Evolutionary conservation across 2,113 vertebrate genomes (phyloP).

Genomic region (Cheirogaleus medius): DNA sequence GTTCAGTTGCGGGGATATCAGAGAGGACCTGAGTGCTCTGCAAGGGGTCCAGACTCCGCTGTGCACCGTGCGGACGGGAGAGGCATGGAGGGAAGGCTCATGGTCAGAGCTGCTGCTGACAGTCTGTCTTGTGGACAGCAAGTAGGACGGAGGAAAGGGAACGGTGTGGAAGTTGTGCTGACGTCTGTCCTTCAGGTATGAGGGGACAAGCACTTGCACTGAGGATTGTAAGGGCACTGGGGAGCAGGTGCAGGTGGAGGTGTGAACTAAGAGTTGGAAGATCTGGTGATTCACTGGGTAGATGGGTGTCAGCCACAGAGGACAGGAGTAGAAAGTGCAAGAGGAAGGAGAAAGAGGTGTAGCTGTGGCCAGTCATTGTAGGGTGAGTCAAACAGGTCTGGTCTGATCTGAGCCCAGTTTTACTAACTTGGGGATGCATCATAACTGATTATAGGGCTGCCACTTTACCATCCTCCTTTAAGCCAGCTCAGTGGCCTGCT

Average conservation of each 20-base stretch:
- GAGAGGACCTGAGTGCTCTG: neutral
- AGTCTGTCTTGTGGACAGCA: neutral
- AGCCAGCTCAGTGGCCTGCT: neutral
- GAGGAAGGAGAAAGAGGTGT: neutral
- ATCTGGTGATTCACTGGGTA: neutral
- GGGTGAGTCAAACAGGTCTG: neutral
- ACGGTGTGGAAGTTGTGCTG: neutral
- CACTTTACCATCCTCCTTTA: neutral
- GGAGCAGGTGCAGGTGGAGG: neutral
- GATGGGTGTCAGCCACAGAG: fast-evolving
- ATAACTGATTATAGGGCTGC: neutral
- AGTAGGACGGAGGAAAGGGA: too few relatives aligned
- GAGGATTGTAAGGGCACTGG: fast-evolving
- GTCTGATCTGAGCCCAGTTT: neutral
- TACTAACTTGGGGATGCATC: fast-evolving
- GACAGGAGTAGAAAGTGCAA: neutral
- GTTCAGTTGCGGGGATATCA: neutral
- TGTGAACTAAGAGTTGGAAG: neutral
- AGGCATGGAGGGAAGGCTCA: neutral
- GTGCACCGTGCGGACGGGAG: neutral
- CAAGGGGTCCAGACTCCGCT: neutral
- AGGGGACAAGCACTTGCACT: neutral
- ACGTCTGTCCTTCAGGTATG: neutral
- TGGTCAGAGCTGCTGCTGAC: neutral
- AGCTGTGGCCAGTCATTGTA: neutral